phyloP scores from a whole-genome alignment of 2,113 vertebrate species.

The Ahaetulla prasina region DNA sequence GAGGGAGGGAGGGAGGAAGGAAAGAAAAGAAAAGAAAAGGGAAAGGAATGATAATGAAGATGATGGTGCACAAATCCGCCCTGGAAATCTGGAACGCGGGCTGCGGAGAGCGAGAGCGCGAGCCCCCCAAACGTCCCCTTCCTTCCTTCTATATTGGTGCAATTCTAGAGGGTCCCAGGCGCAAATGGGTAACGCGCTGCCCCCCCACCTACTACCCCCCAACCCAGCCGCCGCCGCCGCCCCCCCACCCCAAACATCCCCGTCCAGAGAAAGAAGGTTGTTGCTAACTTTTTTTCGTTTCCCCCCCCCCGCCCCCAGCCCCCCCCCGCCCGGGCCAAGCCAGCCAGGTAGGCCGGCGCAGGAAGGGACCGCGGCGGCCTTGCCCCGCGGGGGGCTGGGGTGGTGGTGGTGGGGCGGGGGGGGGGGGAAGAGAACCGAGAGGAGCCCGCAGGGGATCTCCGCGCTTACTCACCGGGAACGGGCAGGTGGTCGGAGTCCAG shows the following conservation, averaged over 20 bases:
- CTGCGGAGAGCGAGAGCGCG: neutral
- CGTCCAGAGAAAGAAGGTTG: neutral
- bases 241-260: neutral
- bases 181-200: no score
- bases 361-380: neutral
- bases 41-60: neutral
- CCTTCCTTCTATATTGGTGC: neutral
- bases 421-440: no score
- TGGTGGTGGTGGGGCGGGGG: no score
- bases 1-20: rapidly evolving
- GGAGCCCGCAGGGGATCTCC: neutral
- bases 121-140: neutral
- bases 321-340: neutral
- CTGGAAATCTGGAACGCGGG: neutral
- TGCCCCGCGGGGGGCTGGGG: no score
- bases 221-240: no score
- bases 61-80: neutral
- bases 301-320: rapidly evolving
- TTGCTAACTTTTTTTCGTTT: neutral
- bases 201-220: no score
- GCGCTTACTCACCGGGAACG: neutral
- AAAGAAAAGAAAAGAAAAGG: no score
- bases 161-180: neutral
- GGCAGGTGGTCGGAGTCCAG: neutral
- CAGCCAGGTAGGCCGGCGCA: neutral